Base-by-base conservation (phyloP, 30 jellyfish, hydroid and myxozoan species). In the Hydractinia symbiolongicarpus region DNA sequence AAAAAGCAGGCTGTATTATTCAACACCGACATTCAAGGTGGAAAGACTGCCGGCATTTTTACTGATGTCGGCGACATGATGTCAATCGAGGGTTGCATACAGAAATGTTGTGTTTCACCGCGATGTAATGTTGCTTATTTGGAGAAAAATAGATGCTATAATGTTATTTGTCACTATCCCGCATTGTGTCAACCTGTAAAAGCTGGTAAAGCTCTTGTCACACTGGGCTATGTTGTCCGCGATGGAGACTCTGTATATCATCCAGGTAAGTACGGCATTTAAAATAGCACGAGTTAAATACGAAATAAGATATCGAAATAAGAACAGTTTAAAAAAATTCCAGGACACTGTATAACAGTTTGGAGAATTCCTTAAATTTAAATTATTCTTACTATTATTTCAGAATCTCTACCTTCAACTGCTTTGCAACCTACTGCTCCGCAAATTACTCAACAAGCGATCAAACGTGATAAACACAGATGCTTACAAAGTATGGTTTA, bases 101-200 rank as follows among this genome's bases (percentile, higher is more conserved):
- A 86, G 50, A 91, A 84, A 10, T 93, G 99, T 66, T 93, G 99
- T 76, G 82, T 55, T 19, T 83, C 96, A 1, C 82, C 82, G 17
- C 70, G 91, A 64, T 93, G 99, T 81, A 89, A 93, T 60, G 82
- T 93, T 14, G 99, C 99, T 19, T 93, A 87, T 81, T 76, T 93
- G 95, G 96, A 93, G 9, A 84, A 93, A 61, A 81, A 86, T 61
- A 55, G 83, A 16, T 93, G 99, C 40, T 93, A 64, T 61, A 77
- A 85, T 15, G 96, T 93, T 66, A 88, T 86, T 5, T 93, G 99
- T 78, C 99, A 93, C 68, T 93, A 84, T 86, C 99, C 99, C 7
- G 91, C 99, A 73, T 91, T 93, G n/a, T 93, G 99, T 71, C 99
- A 93, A 79, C 99, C 99, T 10, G 88, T 86, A 20, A 78, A 93